These are phyloP conservation scores for Oncorhynchus keta DNA, from an alignment of 2,113 vertebrate genomes.

Conservation along the genomic window DNA sequence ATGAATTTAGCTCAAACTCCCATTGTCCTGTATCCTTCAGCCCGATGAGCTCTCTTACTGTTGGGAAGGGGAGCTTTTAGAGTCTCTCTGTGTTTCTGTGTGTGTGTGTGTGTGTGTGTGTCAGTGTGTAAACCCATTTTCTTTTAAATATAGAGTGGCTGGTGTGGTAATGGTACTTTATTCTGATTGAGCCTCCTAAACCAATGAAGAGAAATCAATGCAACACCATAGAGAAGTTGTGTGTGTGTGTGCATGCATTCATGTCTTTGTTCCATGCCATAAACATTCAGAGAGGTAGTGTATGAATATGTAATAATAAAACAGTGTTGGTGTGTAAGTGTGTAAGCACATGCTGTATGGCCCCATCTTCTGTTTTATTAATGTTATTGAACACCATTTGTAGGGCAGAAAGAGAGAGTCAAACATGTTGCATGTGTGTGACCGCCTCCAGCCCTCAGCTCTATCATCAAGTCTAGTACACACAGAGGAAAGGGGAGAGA, in stretches of 20 bases:
- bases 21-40: constrained; percentile 37
- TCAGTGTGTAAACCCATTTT: constrained; percentile 27
- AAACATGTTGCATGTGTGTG: too few relatives aligned
- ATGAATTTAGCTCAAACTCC: constrained; percentile 42
- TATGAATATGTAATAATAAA: too few relatives aligned
- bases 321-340: not conserved
- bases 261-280: not conserved
- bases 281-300: too few relatives aligned
- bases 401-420: too few relatives aligned
- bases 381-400: too few relatives aligned
- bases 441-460: too few relatives aligned
- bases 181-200: constrained; percentile 58
- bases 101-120: constrained; percentile 4
- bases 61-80: constrained; percentile 14
- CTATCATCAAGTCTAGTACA: too few relatives aligned
- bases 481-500: too few relatives aligned
- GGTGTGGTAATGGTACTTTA: constrained; percentile 59
- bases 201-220: constrained; percentile 60
- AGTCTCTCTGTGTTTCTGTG: constrained; percentile 8
- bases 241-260: not conserved
- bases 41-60: constrained; percentile 31
- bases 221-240: constrained; percentile 40
- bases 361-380: too few relatives aligned
- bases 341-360: not conserved
- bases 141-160: constrained; percentile 46